Conservation (phyloP, 2,113 vertebrate genomes). For the Nothoprocta perdicaria region DNA sequence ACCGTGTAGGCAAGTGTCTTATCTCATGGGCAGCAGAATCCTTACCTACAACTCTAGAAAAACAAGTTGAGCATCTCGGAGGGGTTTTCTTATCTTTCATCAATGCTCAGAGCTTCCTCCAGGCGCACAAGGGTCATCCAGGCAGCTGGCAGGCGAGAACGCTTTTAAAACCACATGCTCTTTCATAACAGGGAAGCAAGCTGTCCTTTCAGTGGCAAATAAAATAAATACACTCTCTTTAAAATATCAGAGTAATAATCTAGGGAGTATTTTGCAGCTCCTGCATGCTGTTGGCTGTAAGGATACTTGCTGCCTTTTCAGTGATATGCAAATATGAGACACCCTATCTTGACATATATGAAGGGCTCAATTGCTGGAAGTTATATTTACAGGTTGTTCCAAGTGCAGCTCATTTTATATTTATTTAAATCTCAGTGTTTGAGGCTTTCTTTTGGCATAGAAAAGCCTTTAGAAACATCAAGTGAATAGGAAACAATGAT, state of each 20-base stretch:
- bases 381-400: background rate
- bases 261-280: background rate
- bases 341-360: fast-evolving
- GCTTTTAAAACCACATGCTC: background rate
- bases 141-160: background rate
- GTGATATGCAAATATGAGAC: background rate
- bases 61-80: background rate
- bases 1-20: background rate
- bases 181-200: background rate
- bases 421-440: background rate
- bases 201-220: background rate
- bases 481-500: background rate
- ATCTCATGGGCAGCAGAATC: background rate
- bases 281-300: background rate
- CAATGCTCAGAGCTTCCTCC: background rate
- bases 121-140: background rate
- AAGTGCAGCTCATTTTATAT: background rate
- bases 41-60: background rate
- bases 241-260: background rate
- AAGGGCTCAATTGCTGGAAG: background rate
- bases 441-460: background rate
- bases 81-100: background rate
- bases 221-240: background rate
- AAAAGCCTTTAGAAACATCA: background rate
- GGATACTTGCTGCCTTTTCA: background rate